Conservation (phyloP, 2,113 vertebrate species). For the Manacus vitellinus region DNA sequence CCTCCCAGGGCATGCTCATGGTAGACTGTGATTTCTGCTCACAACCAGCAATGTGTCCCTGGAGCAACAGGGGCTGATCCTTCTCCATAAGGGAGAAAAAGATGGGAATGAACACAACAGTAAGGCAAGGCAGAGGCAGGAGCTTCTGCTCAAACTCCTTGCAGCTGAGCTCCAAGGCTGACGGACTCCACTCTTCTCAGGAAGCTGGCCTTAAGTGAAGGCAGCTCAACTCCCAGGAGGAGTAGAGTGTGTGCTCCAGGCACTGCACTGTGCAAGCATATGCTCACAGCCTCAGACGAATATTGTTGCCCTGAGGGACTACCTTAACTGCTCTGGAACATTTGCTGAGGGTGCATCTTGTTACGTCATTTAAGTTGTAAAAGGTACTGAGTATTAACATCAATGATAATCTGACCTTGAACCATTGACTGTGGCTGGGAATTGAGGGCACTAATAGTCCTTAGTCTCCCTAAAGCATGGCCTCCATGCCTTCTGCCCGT, state of each 20-base stretch:
- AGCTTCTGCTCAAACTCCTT: not conserved
- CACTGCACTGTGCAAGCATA: not conserved
- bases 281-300: not conserved
- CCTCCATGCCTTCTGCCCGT: not conserved
- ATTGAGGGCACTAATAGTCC: not conserved
- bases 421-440: not conserved
- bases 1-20: accelerated
- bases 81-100: not conserved
- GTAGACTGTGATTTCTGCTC: not conserved
- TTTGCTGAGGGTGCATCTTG: not conserved
- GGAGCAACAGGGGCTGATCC: not conserved
- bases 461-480: not conserved
- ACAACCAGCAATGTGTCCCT: not conserved
- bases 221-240: not conserved
- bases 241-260: not conserved
- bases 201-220: not conserved
- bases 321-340: not conserved
- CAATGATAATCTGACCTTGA: not conserved
- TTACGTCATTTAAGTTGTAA: not conserved
- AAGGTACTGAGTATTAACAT: not conserved
- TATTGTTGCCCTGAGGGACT: not conserved
- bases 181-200: not conserved
- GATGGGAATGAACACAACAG: not conserved
- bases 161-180: not conserved
- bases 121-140: not conserved